These are phyloP conservation scores for Temnothorax unifasciatus DNA, from an alignment of 2,888 invertebrate genomes.

Conservation along the genomic window DNA sequence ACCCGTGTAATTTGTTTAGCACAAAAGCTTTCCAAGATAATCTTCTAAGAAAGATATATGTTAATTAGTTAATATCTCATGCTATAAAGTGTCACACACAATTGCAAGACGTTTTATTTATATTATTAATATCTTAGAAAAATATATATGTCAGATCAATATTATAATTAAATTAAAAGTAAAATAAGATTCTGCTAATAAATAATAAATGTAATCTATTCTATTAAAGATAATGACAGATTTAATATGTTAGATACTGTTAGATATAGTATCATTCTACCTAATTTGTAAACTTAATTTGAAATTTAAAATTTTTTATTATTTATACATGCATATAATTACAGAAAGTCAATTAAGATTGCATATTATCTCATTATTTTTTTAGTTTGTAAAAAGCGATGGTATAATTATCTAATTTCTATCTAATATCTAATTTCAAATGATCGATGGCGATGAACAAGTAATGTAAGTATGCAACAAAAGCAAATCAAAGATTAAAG, in stretches of 20 bases:
- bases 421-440: not conserved
- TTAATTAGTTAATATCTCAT: not conserved
- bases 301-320: not conserved
- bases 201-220: not conserved
- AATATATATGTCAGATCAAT: not conserved
- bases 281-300: not conserved
- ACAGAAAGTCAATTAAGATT: not conserved
- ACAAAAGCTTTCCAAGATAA: not conserved
- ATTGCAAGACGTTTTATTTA: not conserved
- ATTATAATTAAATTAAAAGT: not conserved
- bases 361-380: not conserved
- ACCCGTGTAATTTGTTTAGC: not conserved
- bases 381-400: not conserved
- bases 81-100: not conserved
- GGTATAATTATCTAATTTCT: not conserved
- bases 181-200: not conserved
- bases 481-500: constrained; percentile 11
- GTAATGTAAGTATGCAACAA: not conserved
- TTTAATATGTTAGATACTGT: too few relatives aligned
- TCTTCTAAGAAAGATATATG: not conserved
- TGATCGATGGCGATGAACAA: not conserved
- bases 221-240: too few relatives aligned
- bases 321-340: not conserved
- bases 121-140: not conserved
- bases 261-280: not conserved